Conservation (phyloP, 2,113 vertebrate species). For the Siphamia tubifer region DNA sequence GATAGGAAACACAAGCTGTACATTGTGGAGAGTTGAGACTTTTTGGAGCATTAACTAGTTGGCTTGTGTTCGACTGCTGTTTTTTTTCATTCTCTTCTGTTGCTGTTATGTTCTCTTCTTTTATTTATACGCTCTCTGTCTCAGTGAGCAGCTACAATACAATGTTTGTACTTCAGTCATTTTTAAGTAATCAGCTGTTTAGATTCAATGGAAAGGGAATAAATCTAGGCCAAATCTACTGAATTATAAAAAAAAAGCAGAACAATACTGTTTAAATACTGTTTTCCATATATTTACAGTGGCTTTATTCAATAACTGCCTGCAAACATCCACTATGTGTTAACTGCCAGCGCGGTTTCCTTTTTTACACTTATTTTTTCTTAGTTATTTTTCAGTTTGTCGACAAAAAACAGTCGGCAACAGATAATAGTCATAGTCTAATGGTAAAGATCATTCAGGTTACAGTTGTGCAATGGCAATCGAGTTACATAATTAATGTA, state of each 20-base stretch:
- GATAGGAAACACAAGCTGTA: too few relatives aligned
- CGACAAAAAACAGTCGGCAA: too few relatives aligned
- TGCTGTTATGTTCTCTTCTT: background rate
- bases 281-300: background rate
- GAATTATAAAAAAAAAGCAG: slow-evolving; percentile 14
- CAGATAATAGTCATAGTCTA: too few relatives aligned
- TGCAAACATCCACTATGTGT: too few relatives aligned
- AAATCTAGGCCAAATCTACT: slow-evolving; percentile 8
- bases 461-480: too few relatives aligned
- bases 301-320: background rate
- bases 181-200: slow-evolving; percentile 16
- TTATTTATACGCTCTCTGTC: background rate
- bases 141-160: background rate
- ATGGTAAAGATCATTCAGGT: too few relatives aligned
- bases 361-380: too few relatives aligned
- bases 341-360: too few relatives aligned
- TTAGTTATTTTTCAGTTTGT: too few relatives aligned
- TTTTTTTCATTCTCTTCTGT: background rate
- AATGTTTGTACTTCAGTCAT: background rate
- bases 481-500: too few relatives aligned
- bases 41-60: too few relatives aligned
- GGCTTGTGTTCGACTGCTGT: too few relatives aligned
- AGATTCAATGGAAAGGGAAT: background rate
- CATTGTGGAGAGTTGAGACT: background rate
- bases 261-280: background rate